A percentile compares a stretch with the other conserved stretches of the same genome.
Conservation (phyloP, 2,113 vertebrate species). For the Motacilla tschutschensis region DNA sequence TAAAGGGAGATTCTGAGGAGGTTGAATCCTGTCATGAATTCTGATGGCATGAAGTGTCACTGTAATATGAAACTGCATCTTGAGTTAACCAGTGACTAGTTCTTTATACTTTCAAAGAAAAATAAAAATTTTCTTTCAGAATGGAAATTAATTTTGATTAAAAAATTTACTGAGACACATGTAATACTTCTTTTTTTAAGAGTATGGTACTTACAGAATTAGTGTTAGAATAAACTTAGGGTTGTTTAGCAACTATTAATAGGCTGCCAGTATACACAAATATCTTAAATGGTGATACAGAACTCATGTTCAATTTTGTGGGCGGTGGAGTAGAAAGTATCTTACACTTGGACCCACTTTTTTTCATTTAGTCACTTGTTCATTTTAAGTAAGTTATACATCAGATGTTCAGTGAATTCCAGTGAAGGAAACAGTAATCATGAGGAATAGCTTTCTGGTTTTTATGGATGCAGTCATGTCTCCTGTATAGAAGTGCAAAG, state of each 20-base stretch:
- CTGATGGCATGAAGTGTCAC: background rate
- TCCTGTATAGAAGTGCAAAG: background rate
- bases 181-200: background rate
- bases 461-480: background rate
- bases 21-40: rapidly evolving
- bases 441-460: background rate
- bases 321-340: background rate
- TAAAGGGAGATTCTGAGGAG: background rate
- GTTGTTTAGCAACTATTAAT: background rate
- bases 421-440: background rate
- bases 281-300: background rate
- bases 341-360: background rate
- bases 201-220: background rate
- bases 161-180: background rate
- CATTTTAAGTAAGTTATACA: background rate
- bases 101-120: background rate
- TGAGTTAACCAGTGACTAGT: background rate
- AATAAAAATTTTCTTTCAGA: background rate
- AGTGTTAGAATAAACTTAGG: background rate
- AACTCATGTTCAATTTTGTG: rapidly evolving
- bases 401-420: background rate
- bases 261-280: background rate
- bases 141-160: background rate
- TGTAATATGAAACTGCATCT: background rate
- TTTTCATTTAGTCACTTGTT: background rate